Conservation (phyloP, 2,113 vertebrate genomes). For the Micronycteris hirsuta region DNA sequence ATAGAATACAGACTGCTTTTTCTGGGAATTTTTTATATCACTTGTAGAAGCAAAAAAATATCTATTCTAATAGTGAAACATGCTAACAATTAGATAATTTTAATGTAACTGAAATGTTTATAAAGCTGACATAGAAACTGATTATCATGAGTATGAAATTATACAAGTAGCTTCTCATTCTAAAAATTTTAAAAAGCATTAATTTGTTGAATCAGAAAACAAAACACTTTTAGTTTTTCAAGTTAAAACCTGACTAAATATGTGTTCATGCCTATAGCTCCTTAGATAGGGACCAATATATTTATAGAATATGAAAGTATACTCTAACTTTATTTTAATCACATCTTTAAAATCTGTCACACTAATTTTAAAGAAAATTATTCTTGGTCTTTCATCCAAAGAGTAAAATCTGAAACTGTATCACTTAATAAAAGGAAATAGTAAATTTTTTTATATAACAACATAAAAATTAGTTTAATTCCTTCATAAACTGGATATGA, state of each 20-base stretch:
- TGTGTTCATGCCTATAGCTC: background rate
- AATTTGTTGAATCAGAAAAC: background rate
- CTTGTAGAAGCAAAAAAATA: background rate
- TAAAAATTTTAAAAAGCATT: background rate
- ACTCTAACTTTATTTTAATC: background rate
- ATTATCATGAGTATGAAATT: background rate
- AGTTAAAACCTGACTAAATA: background rate
- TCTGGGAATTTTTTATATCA: background rate
- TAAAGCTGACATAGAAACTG: background rate
- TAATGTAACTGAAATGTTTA: background rate
- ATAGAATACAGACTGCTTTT: background rate
- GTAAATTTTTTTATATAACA: background rate
- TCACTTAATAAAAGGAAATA: background rate
- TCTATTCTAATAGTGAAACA: background rate
- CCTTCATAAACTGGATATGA: background rate
- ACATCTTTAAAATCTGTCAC: background rate
- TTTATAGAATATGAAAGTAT: background rate
- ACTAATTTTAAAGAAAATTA: background rate
- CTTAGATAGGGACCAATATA: background rate
- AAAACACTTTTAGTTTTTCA: background rate
- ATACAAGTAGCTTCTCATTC: background rate
- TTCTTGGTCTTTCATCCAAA: background rate
- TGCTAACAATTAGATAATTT: background rate
- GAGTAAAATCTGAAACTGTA: background rate
- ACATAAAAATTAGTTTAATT: background rate